These are phyloP conservation scores for Mactromeris polynyma DNA, from an alignment of 2,888 invertebrate species.

Conservation along the genomic window DNA sequence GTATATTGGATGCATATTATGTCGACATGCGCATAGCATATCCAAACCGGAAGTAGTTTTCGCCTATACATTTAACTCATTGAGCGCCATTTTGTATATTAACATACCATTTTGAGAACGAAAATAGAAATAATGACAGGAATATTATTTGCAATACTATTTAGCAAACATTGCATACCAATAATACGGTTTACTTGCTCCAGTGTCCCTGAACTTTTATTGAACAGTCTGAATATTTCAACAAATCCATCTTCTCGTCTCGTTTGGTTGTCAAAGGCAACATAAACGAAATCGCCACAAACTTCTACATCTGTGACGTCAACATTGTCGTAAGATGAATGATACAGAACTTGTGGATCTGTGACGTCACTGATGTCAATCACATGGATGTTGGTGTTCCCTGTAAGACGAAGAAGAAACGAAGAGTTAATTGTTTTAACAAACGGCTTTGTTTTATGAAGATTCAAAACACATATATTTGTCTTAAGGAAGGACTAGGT, in stretches of 20 bases:
- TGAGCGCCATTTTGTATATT: too few relatives aligned
- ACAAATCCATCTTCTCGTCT: slow-evolving; percentile 66
- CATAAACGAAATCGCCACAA: slow-evolving; percentile 76
- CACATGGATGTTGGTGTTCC: slow-evolving; percentile 73
- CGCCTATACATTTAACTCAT: too few relatives aligned
- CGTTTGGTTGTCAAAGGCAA: slow-evolving; percentile 69
- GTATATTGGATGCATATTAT: too few relatives aligned
- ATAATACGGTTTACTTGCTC: slow-evolving; percentile 59
- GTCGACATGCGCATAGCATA: too few relatives aligned
- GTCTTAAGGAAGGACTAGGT: too few relatives aligned
- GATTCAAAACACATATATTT: too few relatives aligned
- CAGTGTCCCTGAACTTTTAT: slow-evolving; percentile 23
- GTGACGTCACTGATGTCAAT: slow-evolving; percentile 72
- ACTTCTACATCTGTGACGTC: slow-evolving; percentile 80
- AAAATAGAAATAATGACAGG: too few relatives aligned
- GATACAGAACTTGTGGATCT: slow-evolving; percentile 57
- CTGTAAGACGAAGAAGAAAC: slow-evolving; percentile 51
- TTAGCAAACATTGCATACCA: slow-evolving; percentile 50
- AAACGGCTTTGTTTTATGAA: too few relatives aligned
- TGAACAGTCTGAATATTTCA: slow-evolving; percentile 66
- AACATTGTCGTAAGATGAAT: slow-evolving; percentile 44
- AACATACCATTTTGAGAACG: too few relatives aligned
- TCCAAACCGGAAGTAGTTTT: too few relatives aligned
- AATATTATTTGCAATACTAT: too few relatives aligned
- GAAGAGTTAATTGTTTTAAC: too few relatives aligned